Conservation (phyloP, 2,797 vertebrate species). For the Bovichtus diacanthus region DNA sequence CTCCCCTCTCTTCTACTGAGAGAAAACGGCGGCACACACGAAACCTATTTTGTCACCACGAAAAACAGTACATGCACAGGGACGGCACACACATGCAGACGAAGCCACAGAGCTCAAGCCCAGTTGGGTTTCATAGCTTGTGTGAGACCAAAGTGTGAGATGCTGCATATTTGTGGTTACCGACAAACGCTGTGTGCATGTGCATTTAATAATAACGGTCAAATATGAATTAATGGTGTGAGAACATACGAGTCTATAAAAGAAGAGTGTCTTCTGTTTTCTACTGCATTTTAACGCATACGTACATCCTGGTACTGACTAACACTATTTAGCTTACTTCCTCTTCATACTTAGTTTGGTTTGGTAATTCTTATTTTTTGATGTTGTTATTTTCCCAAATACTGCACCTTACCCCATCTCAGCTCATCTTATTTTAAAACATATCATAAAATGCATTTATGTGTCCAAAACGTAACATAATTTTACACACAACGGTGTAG, state of each 20-base stretch:
- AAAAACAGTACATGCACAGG: conserved; percentile 4
- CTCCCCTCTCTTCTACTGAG: conserved; percentile 57
- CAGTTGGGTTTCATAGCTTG: not conserved
- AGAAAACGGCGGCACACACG: conserved; percentile 48
- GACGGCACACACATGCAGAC: not conserved
- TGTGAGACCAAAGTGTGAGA: not conserved
- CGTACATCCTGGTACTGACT: not conserved
- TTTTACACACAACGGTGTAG: no score
- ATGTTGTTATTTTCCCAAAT: no score
- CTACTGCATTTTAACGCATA: conserved; percentile 1
- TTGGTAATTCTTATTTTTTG: no score
- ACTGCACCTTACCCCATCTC: no score
- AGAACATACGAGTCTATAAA: not conserved
- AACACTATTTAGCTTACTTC: conserved; percentile 20
- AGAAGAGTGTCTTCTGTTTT: not conserved
- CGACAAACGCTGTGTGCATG: not conserved
- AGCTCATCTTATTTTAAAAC: no score
- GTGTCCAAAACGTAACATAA: no score
- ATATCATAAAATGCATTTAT: no score
- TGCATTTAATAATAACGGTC: not conserved
- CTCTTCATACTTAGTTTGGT: no score
- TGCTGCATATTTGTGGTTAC: not conserved
- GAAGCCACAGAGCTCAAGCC: not conserved
- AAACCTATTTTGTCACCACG: conserved; percentile 47
- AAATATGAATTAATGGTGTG: not conserved